Evolutionary conservation across 1,140 invertebrate genomes (phyloP).

Genomic region (Tetramorium simillimum): DNA sequence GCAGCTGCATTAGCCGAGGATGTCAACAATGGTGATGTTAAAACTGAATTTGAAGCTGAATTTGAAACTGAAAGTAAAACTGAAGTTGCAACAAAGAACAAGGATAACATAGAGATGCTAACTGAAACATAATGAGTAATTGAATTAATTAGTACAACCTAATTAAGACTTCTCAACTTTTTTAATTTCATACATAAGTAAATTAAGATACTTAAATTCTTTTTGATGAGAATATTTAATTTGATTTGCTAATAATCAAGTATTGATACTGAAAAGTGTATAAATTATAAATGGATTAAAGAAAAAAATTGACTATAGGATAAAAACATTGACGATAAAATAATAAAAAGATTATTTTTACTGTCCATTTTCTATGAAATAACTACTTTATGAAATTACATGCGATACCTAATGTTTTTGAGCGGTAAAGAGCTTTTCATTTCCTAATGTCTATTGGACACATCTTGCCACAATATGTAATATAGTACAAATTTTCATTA

Average conservation of each 20-base stretch:
- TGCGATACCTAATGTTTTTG: slow-evolving; percentile 76
- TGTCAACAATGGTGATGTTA: slow-evolving; percentile 20
- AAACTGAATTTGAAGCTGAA: neutral
- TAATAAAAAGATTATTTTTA: slow-evolving; percentile 69
- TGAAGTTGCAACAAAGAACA: neutral
- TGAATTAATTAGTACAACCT: slow-evolving; percentile 17
- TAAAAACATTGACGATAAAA: slow-evolving; percentile 37
- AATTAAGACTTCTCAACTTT: slow-evolving; percentile 48
- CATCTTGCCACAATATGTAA: slow-evolving; percentile 36
- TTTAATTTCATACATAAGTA: slow-evolving; percentile 31
- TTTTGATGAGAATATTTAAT: neutral
- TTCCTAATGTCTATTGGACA: slow-evolving; percentile 34
- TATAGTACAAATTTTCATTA: slow-evolving; percentile 73
- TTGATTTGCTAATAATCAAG: neutral
- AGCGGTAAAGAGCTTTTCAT: slow-evolving; percentile 72
- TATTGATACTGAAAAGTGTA: slow-evolving; percentile 30
- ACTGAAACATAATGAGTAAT: slow-evolving; percentile 46
- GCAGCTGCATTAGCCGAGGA: slow-evolving; percentile 18
- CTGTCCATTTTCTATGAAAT: slow-evolving; percentile 77
- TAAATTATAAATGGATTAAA: slow-evolving; percentile 30
- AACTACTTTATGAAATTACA: slow-evolving; percentile 79
- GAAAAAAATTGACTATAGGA: slow-evolving; percentile 57
- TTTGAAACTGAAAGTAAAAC: neutral
- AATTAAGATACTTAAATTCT: slow-evolving; percentile 54
- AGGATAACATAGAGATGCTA: neutral